Base-by-base conservation (phyloP, 2,113 vertebrate species). In the Thunnus maccoyii region DNA sequence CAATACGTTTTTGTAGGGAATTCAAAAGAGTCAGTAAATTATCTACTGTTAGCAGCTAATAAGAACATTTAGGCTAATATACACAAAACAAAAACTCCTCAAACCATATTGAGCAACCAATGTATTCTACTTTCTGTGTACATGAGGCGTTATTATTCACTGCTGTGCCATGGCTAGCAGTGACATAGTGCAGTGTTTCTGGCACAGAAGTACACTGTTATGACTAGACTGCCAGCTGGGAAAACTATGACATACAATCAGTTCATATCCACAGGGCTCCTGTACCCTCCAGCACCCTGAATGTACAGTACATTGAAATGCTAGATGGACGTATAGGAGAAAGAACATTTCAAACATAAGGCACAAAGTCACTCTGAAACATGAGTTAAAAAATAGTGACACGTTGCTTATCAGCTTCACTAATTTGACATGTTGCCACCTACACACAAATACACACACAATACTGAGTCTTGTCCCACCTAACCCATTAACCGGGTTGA, bases 401-500 rank as follows among this genome's bases (percentile, higher is more conserved):
- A 54, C 16, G 51, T 3, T 8, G 17, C 3, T 11, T 14, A 32
- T 62, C 15, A 0, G 17, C 36, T 74, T 32, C 17, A 22, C 13
- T 44, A 10, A 48, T 54, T 10, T 32, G 3, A 54, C 22, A 68
- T 68, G 61, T 67, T 81, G 17, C n/a, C 17, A 20, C 44, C 64
- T 58, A 65, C 20, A 71, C 11, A 13, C n/a, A 72, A 41, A 58
- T 15, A 22, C 0, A 61, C 2, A 20, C 8, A 52, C 20, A 62
- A 20, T 14, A 30, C 14, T 16, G 63, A 84, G 50, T 82, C 64
- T 64, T 27, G 55, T 70, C 50, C 82, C 41, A n/a, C 56, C 51
- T n/a, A 50, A 76, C 27, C 66, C 63, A 74, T 76, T 57, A 68
- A 67, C 75, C 76, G 74, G 62, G 84, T 73, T 48, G 55, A 86